Evolutionary conservation across 1,140 invertebrate species (phyloP).

Genomic region (Myzus persicae): DNA sequence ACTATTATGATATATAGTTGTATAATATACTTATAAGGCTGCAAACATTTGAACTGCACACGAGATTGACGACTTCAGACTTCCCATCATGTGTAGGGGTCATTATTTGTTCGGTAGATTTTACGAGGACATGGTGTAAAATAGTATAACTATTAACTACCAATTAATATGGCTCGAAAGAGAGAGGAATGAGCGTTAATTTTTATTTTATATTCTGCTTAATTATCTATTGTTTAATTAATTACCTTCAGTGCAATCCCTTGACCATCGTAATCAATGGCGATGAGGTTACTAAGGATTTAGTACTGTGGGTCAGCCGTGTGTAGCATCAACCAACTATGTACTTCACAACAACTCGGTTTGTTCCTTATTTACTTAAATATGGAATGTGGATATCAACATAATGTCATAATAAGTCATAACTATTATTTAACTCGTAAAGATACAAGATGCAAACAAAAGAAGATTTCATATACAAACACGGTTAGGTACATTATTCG

Average conservation of each 20-base stretch:
- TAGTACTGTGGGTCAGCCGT: too few species aligned
- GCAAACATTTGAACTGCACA: too few species aligned
- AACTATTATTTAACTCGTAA: too few species aligned
- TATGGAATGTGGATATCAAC: too few species aligned
- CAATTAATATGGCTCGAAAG: not conserved
- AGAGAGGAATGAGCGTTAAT: not conserved
- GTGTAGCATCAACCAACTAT: too few species aligned
- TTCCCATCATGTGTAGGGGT: not conserved
- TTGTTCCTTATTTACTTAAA: too few species aligned
- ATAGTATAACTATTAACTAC: not conserved
- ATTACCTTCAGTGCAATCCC: not conserved
- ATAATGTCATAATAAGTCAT: too few species aligned
- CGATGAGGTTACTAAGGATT: too few species aligned
- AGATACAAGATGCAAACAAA: too few species aligned
- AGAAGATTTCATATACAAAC: too few species aligned
- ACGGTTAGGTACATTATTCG: too few species aligned
- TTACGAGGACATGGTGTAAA: not conserved
- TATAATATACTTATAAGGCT: not conserved
- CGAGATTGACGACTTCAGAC: not conserved
- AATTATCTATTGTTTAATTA: not conserved
- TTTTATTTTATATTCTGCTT: not conserved
- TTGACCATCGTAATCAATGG: not conserved
- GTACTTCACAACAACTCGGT: too few species aligned
- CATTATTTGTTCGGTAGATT: not conserved
- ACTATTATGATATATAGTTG: not conserved